Base-by-base conservation (phyloP, 2,797 vertebrate genomes). In the Austrolebias charrua region DNA sequence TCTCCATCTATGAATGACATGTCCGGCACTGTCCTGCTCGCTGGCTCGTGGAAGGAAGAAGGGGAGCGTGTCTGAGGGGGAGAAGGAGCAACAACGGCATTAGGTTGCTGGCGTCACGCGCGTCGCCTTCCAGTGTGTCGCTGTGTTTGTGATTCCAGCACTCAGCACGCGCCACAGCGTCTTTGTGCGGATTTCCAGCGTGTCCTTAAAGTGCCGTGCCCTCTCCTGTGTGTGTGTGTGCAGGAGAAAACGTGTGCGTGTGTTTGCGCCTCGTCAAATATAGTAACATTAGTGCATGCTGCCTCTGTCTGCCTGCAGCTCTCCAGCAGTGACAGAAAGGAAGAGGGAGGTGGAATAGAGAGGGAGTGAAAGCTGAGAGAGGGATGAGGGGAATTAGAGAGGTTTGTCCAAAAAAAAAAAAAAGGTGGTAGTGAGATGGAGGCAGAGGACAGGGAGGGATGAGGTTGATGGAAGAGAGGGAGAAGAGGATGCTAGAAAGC, bases 81-180 rank as follows among this genome's bases (percentile, higher is more conserved):
- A 75, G 69, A 72, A 8, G 72, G 59, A 71, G 73, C 69, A 75
- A 84, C 56, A 88, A 67, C 81, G 31, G 79, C 73, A 20, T 86
- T 84, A 46, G 78, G 81, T 79, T 81, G 87, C 86, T 84, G 75
- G 69, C 84, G 88, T 87, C 89, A 86, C 77, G 69, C 86, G 50
- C 74, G 80, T 57, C 61, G 79, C 68, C 78, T 76, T 77, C 60
- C 77, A 83, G 84, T 84, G 88, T 88, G 82, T 85, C 80, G 86
- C 86, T 90, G 88, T 91, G 88, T 89, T 90, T 87, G 82, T 88
- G 86, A 88, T 90, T 89, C 86, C 88, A 80, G 78, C 84, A 76
- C 81, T 88, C 83, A 78, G 84, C 84, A 83, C 78, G 84, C 86
- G 75, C 78, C 71, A 5, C 74, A 69, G 64, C 73, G 67, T 80